Base-by-base conservation (phyloP, 2,888 invertebrate genomes). In the Eupithecia centaureata region DNA sequence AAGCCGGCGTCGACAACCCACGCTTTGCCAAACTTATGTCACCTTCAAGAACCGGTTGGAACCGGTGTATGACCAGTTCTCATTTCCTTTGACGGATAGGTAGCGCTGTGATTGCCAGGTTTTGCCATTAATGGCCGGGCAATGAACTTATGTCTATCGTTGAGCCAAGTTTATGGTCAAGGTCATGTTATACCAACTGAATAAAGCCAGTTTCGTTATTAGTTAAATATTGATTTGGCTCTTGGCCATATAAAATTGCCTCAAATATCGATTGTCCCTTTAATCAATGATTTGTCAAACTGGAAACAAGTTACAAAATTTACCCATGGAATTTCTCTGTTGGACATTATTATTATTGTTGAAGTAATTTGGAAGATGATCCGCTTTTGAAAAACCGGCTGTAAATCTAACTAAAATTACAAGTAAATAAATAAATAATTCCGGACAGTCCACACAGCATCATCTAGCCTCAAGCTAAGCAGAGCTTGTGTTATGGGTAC, bases 1-100 rank as follows among this genome's bases (percentile, higher is more conserved):
- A 56, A 25, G n/a, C 54, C 54, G 27, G 28, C 33, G 28, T 13
- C 35, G 27, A 28, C 38, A 27, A 38, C 38, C 38, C 38, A 59
- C 59, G 38, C 59, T 35, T 30, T 30, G 60, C 27, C 28, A 28
- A 60, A 60, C 60, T 28, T 38, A 27, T 38, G 38, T 60, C 42
- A 60, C 60, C 60, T 60, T 59, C 15, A 25, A 30, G 18, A 60
- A 60, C 42, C 8, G 22, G 60, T 47, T 30, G 10, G 13, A 60
- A 60, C 38, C 13, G 13, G 59, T 60, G n/a, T 57, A 0, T 32
- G 12, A 18, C 56, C 56, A 32, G 30, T 33, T 57, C 18, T 32
- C 15, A 10, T 30, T n/a, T 10, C 18, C 28, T 30, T 57, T 32
- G 57, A 57, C 12, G 32, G 32, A 57, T 18, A 57, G 32, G 30